A percentile compares a stretch with the other conserved stretches of the same genome.
These are phyloP conservation scores for Petrolisthes manimaculis DNA, from an alignment of 2,888 invertebrate genomes.

Conservation along the genomic window DNA sequence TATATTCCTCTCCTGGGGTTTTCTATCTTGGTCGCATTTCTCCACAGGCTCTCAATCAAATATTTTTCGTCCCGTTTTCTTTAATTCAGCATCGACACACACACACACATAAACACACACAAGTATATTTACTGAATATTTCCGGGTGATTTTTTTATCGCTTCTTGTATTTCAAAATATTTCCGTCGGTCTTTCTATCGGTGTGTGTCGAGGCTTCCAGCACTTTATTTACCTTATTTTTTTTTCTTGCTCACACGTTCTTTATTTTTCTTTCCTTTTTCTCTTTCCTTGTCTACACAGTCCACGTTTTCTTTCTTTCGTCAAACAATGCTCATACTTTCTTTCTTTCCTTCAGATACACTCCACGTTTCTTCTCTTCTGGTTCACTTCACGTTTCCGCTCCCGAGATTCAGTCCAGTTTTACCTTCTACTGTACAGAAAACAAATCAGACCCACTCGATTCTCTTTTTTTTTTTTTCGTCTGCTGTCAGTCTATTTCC, in stretches of 20 bases:
- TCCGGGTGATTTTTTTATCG: not conserved
- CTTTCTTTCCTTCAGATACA: not conserved
- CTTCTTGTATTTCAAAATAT: not conserved
- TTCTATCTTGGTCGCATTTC: not conserved
- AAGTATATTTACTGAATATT: too few species aligned
- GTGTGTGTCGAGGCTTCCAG: not conserved
- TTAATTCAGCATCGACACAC: not conserved
- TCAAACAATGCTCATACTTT: not conserved
- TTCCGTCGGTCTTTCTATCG: not conserved
- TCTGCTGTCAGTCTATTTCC: not conserved
- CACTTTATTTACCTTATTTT: not conserved
- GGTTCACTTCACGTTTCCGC: not conserved
- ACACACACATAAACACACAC: not conserved
- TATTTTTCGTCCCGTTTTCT: too few species aligned
- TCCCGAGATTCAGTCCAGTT: not conserved
- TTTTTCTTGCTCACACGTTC: not conserved
- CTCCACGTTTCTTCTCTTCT: not conserved
- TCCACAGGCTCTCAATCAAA: not conserved
- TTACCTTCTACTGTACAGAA: not conserved
- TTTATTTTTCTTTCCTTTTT: not conserved
- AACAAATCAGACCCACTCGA: not conserved
- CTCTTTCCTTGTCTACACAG: not conserved
- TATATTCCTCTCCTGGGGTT: not conserved
- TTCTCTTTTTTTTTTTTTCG: not conserved
- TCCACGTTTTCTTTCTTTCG: not conserved